Conservation (phyloP, 1,140 invertebrate genomes). For the Homarus americanus region DNA sequence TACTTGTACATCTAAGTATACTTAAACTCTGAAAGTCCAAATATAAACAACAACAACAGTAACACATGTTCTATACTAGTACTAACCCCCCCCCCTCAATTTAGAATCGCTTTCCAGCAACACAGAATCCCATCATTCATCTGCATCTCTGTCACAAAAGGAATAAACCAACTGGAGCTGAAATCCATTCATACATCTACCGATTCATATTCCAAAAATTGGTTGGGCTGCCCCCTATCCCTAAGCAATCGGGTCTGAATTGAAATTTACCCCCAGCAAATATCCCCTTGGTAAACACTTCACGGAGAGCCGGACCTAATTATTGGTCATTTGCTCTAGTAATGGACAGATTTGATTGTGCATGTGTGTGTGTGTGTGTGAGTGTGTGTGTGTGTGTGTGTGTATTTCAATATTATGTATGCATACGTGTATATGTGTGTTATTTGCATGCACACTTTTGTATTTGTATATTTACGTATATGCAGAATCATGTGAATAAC, state of each 20-base stretch:
- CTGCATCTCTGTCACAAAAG: background rate
- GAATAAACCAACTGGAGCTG: background rate
- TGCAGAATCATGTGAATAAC: too few species aligned
- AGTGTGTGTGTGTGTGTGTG: background rate
- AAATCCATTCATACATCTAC: background rate
- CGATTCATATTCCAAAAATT: background rate
- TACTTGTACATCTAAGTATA: too few species aligned
- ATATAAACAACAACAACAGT: background rate
- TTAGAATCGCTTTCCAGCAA: background rate
- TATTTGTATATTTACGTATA: too few species aligned
- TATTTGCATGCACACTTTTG: too few species aligned
- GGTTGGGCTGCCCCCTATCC: background rate
- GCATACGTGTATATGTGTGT: too few species aligned
- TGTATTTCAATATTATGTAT: too few species aligned
- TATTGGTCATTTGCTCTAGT: background rate
- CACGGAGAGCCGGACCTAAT: background rate
- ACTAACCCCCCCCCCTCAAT: too few species aligned
- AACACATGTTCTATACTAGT: background rate
- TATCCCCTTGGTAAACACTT: background rate
- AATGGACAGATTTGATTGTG: background rate
- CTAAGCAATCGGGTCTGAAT: background rate
- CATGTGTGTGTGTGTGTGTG: background rate
- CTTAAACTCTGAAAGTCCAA: too few species aligned
- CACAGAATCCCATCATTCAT: background rate
- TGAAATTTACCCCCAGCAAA: background rate